A percentile compares a stretch with the other conserved stretches of the same genome.
Conservation (phyloP, 2,888 invertebrate species). For the Morpho deidamia region DNA sequence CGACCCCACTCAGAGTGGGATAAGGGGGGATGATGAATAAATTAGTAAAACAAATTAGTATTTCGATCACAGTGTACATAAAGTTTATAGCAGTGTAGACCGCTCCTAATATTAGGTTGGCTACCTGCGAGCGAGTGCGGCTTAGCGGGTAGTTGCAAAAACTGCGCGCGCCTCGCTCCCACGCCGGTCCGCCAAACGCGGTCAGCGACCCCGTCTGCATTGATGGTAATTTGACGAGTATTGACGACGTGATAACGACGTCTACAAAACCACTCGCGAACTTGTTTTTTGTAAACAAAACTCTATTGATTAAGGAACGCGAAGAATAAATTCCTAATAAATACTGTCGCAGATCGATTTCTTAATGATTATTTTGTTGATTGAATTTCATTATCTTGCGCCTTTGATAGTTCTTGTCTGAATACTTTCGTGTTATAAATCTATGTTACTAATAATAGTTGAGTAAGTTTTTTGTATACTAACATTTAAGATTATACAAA, state of each 20-base stretch:
- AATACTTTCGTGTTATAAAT: too few species aligned
- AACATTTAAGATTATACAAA: too few species aligned
- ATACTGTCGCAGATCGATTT: not conserved
- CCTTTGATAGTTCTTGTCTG: too few species aligned
- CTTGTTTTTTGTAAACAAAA: conserved; percentile 29
- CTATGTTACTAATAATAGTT: too few species aligned
- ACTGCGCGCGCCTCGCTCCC: conserved; percentile 57
- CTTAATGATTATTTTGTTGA: not conserved
- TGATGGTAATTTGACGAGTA: conserved; percentile 68
- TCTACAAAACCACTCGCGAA: conserved; percentile 29
- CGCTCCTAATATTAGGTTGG: conserved; percentile 25
- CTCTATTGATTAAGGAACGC: conserved; percentile 14
- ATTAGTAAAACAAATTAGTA: too few species aligned
- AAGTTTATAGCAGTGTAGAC: conserved; percentile 5
- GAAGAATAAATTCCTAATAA: not conserved
- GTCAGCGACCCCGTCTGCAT: conserved; percentile 55
- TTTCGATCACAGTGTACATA: too few species aligned
- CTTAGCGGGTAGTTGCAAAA: conserved; percentile 56
- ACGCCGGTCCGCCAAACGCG: conserved; percentile 50
- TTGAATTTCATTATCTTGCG: not conserved
- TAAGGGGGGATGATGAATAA: too few species aligned
- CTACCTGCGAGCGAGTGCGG: conserved; percentile 32
- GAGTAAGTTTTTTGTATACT: too few species aligned
- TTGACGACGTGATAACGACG: conserved; percentile 40
- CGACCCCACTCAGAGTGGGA: too few species aligned